phyloP scores from a whole-genome alignment of 1,140 invertebrate species.

The Drosophila novamexicana region DNA sequence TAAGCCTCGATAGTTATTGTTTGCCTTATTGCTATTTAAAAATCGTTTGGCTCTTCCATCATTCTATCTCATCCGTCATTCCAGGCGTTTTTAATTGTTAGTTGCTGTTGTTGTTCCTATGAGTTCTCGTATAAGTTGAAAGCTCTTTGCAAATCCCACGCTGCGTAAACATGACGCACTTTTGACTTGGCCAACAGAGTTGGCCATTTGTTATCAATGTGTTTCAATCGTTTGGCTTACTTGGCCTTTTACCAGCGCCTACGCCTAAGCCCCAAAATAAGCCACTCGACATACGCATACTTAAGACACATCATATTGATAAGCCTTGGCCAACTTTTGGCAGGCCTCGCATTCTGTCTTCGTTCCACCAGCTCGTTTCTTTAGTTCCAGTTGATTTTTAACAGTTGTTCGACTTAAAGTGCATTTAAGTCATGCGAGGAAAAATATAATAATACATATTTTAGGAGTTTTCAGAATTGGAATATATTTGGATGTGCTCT shows the following conservation, averaged over 20 bases:
- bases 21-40: slow-evolving; percentile 13
- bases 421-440: background rate
- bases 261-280: slow-evolving; percentile 53
- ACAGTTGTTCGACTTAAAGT: slow-evolving; percentile 10
- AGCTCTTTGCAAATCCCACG: slow-evolving; percentile 20
- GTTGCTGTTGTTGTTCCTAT: slow-evolving; percentile 24
- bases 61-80: background rate
- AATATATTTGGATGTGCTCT: too few relatives aligned
- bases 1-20: slow-evolving; percentile 10
- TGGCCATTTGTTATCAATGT: slow-evolving; percentile 62
- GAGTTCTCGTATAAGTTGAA: slow-evolving; percentile 19
- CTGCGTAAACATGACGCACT: slow-evolving; percentile 7
- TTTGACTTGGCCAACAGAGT: slow-evolving; percentile 55
- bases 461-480: background rate
- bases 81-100: slow-evolving; percentile 34
- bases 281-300: slow-evolving; percentile 59
- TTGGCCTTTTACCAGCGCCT: slow-evolving; percentile 52
- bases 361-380: slow-evolving; percentile 5
- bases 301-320: slow-evolving; percentile 49
- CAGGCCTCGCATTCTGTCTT: slow-evolving; percentile 18
- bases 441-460: background rate
- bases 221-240: slow-evolving; percentile 58
- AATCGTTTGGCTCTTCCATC: background rate
- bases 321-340: slow-evolving; percentile 59
- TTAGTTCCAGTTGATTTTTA: slow-evolving; percentile 13